Percentiles rank a stretch among this genome's conserved stretches.
Evolutionary conservation across 1,140 invertebrate genomes (phyloP).

Genomic region (Panagrolaimus sp.): DNA sequence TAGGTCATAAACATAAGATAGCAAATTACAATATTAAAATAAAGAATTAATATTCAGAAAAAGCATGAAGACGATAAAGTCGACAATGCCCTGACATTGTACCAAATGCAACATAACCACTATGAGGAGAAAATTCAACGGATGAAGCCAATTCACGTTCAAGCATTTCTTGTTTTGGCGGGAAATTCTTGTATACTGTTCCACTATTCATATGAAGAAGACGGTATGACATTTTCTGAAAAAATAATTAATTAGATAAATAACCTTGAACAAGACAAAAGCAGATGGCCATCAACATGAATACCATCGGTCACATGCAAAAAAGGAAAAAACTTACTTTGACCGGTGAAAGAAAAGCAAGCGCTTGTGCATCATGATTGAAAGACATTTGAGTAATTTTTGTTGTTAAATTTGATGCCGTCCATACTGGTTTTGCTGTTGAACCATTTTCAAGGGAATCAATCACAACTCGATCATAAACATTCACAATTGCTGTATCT

Average conservation of each 20-base stretch:
- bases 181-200: conserved; percentile 45
- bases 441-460: not conserved
- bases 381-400: conserved; percentile 34
- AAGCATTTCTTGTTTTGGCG: conserved; percentile 40
- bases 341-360: conserved; percentile 39
- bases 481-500: conserved; percentile 46
- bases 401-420: conserved; percentile 40
- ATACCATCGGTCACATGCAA: not conserved
- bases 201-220: conserved; percentile 31
- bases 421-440: conserved; percentile 28
- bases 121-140: conserved; percentile 36
- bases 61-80: conserved; percentile 37
- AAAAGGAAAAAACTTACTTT: conserved; percentile 39
- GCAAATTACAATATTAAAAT: too few relatives aligned
- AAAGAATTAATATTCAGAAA: conserved; percentile 32
- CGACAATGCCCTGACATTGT: conserved; percentile 24
- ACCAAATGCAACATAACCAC: conserved; percentile 36
- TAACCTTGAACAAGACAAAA: not conserved
- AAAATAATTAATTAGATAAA: not conserved
- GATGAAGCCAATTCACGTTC: conserved; percentile 19
- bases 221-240: conserved; percentile 42
- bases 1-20: too few relatives aligned
- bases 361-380: conserved; percentile 34
- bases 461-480: conserved; percentile 28
- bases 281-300: not conserved